Evolutionary conservation across 2,797 vertebrate species (phyloP).

Genomic region (Sarcoramphus papa): DNA sequence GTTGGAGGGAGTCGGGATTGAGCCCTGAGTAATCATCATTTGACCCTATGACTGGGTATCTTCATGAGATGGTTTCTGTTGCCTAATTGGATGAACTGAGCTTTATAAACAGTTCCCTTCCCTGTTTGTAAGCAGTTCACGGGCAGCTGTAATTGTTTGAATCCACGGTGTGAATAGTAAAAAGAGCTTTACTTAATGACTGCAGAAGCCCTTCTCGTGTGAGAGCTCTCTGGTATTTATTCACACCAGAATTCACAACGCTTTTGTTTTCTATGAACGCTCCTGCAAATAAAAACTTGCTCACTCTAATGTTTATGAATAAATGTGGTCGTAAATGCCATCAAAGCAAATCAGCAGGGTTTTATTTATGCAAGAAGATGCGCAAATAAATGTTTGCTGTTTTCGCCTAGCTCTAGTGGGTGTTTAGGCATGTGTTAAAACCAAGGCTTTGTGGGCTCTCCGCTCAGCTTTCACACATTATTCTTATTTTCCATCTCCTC

Average conservation of each 20-base stretch:
- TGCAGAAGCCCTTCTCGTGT: constrained; percentile 15
- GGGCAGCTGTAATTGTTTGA: constrained; percentile 52
- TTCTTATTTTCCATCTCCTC: not conserved
- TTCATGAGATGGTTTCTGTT: not conserved
- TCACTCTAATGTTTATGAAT: constrained; percentile 61
- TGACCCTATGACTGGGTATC: not conserved
- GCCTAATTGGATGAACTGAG: constrained; percentile 27
- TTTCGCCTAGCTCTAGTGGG: constrained; percentile 23
- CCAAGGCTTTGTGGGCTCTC: not conserved
- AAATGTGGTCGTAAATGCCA: constrained; percentile 59
- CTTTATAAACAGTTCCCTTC: constrained; percentile 24
- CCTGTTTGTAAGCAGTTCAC: constrained; percentile 54
- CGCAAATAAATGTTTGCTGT: constrained; percentile 57
- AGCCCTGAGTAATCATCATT: not conserved
- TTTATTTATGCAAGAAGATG: constrained; percentile 62
- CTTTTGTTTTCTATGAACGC: constrained; percentile 50
- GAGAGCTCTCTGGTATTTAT: constrained; percentile 53
- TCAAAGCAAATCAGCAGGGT: constrained; percentile 60
- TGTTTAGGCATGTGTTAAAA: not conserved
- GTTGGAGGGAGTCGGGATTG: not conserved
- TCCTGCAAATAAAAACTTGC: constrained; percentile 65
- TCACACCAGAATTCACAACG: constrained; percentile 51
- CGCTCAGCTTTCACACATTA: not conserved
- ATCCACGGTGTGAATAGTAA: constrained; percentile 38
- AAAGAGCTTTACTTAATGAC: constrained; percentile 57